phyloP scores from a whole-genome alignment of 2,113 vertebrate genomes.

The Leiothrix lutea region DNA sequence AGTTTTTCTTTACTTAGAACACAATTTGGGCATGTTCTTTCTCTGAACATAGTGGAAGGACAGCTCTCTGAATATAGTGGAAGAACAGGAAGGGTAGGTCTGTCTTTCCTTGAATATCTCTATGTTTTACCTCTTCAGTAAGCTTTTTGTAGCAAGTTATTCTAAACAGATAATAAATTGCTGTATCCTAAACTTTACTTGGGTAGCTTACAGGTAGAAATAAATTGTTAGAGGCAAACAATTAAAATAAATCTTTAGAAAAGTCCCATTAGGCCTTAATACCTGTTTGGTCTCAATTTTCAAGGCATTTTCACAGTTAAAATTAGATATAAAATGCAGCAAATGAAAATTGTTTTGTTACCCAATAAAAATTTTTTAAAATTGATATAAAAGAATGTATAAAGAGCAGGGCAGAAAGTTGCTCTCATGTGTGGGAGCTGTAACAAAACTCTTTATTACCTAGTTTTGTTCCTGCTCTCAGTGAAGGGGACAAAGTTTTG shows the following conservation, averaged over 20 bases:
- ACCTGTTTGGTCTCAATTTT: background rate
- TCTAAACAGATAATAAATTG: background rate
- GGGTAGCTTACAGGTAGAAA: background rate
- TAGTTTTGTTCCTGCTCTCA: background rate
- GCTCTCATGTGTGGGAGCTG: background rate
- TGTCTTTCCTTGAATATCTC: background rate
- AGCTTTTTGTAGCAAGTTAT: background rate
- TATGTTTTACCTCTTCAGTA: background rate
- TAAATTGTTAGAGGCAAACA: background rate
- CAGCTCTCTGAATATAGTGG: background rate
- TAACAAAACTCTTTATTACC: background rate
- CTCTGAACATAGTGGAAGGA: background rate
- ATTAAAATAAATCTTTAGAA: background rate
- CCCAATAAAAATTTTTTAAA: background rate
- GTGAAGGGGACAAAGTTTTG: background rate
- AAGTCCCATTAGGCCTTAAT: background rate
- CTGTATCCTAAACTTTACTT: background rate
- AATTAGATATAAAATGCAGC: background rate
- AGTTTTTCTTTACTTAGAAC: background rate
- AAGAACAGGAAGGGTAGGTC: background rate
- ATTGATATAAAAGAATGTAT: background rate
- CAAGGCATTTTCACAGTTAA: background rate
- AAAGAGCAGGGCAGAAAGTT: background rate
- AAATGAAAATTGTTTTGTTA: background rate
- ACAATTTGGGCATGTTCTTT: background rate